A percentile compares a stretch with the other conserved stretches of the same genome.
Conservation (phyloP, 1,140 invertebrate species). For the Listronotus oregonensis region DNA sequence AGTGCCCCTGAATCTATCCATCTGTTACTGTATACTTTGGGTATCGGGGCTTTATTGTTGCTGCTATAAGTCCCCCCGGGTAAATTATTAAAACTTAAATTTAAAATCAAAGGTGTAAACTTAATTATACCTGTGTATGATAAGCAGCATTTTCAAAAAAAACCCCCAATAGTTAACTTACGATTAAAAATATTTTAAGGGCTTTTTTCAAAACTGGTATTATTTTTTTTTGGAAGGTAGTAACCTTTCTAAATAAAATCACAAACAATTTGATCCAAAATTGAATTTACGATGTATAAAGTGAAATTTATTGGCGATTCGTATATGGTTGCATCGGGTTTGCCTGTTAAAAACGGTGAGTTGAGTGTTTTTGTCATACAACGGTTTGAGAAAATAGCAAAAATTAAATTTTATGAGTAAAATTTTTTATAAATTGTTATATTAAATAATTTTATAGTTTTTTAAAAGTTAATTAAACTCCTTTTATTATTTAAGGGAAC, state of each 20-base stretch:
- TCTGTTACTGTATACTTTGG: slow-evolving; percentile 87
- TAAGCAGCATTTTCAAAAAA: no score
- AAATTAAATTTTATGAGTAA: no score
- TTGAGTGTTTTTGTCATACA: no score
- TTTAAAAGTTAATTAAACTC: no score
- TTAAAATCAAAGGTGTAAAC: no score
- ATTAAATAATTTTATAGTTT: no score
- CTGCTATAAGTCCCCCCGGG: slow-evolving; percentile 81
- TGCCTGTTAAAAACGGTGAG: slow-evolving; percentile 80
- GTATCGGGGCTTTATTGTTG: slow-evolving; percentile 88
- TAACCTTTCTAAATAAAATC: slow-evolving; percentile 82
- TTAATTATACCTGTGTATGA: no score
- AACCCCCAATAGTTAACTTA: slow-evolving; percentile 1
- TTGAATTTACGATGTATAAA: slow-evolving; percentile 88
- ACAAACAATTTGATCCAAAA: slow-evolving; percentile 83
- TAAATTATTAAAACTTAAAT: slow-evolving; percentile 46
- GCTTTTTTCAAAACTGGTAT: not conserved
- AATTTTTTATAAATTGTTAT: no score
- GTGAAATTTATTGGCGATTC: slow-evolving; percentile 92
- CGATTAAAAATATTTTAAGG: no score
- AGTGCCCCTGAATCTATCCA: slow-evolving; percentile 78
- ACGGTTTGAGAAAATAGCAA: no score
- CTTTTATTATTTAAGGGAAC: slow-evolving; percentile 65
- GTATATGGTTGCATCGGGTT: slow-evolving; percentile 88
- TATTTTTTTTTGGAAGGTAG: slow-evolving; percentile 72